phyloP scores from a whole-genome alignment of 2,797 vertebrate genomes.

The Bucorvus abyssinicus region DNA sequence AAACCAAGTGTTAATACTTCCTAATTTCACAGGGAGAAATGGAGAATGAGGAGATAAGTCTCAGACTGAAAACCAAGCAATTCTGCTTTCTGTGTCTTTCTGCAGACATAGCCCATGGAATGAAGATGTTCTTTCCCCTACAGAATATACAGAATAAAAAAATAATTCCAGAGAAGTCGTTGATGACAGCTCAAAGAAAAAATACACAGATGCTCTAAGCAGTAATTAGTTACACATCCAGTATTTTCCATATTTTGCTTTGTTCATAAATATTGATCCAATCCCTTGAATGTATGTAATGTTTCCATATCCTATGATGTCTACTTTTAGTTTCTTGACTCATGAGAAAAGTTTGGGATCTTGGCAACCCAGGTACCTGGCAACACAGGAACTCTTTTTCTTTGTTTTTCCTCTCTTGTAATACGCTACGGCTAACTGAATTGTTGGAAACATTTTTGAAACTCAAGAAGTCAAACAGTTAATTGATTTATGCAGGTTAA shows the following conservation, averaged over 20 bases:
- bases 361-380: neutral
- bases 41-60: neutral
- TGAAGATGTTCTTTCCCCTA: neutral
- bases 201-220: neutral
- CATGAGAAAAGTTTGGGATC: neutral
- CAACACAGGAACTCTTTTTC: neutral
- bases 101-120: neutral
- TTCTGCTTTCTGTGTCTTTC: neutral
- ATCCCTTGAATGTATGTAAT: neutral
- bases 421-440: neutral
- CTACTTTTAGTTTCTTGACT: neutral
- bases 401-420: neutral
- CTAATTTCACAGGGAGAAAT: neutral
- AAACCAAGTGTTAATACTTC: slow-evolving; percentile 18
- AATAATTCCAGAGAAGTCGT: neutral
- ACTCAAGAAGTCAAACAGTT: neutral
- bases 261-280: neutral
- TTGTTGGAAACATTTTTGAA: neutral
- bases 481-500: neutral
- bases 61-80: neutral
- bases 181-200: neutral
- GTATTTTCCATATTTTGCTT: neutral
- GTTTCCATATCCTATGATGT: neutral
- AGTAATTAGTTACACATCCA: neutral
- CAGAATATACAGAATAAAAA: neutral